Conservation (phyloP, 1,140 invertebrate genomes). For the Episyrphus balteatus region DNA sequence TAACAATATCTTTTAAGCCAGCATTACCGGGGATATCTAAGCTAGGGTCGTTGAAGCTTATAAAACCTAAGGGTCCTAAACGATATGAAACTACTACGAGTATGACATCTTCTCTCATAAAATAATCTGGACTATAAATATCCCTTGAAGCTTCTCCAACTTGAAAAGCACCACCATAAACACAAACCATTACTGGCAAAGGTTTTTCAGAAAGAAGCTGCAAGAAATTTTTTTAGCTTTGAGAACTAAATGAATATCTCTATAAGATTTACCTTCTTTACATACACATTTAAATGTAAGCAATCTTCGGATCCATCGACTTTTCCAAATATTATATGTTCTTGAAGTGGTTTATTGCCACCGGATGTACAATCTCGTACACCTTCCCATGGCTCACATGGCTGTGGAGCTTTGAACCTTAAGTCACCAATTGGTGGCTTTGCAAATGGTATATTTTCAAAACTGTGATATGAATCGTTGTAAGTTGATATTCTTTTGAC, state of each 20-base stretch:
- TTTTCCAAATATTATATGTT: conserved; percentile 15
- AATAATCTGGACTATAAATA: conserved; percentile 47
- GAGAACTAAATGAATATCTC: too few species aligned
- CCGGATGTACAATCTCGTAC: conserved; percentile 35
- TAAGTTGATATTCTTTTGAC: conserved; percentile 22
- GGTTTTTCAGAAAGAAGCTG: conserved; percentile 16
- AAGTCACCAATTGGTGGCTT: conserved; percentile 51
- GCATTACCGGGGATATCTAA: conserved; percentile 41
- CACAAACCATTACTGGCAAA: conserved; percentile 55
- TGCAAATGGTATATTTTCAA: conserved; percentile 52
- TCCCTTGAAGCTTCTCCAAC: conserved; percentile 37
- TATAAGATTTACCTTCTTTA: conserved; percentile 18
- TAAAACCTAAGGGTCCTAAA: conserved; percentile 50
- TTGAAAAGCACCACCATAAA: conserved; percentile 57
- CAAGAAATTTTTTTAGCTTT: conserved; percentile 7
- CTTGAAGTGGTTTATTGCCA: conserved; percentile 18
- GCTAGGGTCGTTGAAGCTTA: conserved; percentile 40
- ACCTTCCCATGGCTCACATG: conserved; percentile 40
- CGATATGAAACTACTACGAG: conserved; percentile 62
- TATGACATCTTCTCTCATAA: conserved; percentile 49
- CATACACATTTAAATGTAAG: conserved; percentile 29
- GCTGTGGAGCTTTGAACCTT: conserved; percentile 47
- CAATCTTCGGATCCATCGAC: conserved; percentile 26
- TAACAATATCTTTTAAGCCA: conserved; percentile 43
- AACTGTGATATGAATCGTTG: conserved; percentile 30